These are phyloP conservation scores for Paramisgurnus dabryanus DNA, from an alignment of 2,113 vertebrate genomes.

Conservation along the genomic window DNA sequence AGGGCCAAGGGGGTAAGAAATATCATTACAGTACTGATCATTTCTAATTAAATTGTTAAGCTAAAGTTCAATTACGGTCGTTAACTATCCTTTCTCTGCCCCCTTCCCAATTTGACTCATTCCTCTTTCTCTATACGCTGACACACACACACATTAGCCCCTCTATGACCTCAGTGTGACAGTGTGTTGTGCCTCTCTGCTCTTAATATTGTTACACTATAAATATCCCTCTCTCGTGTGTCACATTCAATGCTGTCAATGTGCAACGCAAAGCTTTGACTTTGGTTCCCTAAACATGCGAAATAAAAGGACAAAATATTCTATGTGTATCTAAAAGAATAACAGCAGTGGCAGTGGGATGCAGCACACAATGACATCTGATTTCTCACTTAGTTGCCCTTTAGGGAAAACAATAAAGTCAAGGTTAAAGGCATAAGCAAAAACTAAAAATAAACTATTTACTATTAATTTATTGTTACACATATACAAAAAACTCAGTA, in stretches of 20 bases:
- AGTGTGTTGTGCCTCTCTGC: slow-evolving; percentile 39
- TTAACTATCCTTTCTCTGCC: slow-evolving; percentile 11
- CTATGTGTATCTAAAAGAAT: neutral
- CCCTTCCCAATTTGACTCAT: neutral
- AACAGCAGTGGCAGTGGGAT: neutral
- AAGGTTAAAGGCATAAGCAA: neutral
- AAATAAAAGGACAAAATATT: slow-evolving; percentile 36
- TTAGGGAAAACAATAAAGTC: too few relatives aligned
- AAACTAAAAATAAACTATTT: neutral
- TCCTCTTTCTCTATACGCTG: neutral
- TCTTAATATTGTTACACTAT: slow-evolving; percentile 40
- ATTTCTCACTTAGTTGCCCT: neutral
- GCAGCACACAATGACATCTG: slow-evolving; percentile 24
- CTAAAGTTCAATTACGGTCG: slow-evolving; percentile 23
- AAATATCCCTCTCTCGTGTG: slow-evolving; percentile 46
- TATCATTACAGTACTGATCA: slow-evolving; percentile 31
- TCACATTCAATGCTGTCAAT: slow-evolving; percentile 47
- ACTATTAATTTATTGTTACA: slow-evolving; percentile 1
- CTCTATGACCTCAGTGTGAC: slow-evolving; percentile 36
- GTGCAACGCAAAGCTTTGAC: slow-evolving; percentile 34
- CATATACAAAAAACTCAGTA: neutral
- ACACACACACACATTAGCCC: slow-evolving; percentile 33
- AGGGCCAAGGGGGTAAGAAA: neutral
- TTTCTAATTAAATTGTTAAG: slow-evolving; percentile 40
- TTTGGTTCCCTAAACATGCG: slow-evolving; percentile 37